Evolutionary conservation across 2,888 invertebrate genomes (phyloP), one percentile per base, ranked within the genome.

Genomic region (Andrena chrysosceles): DNA sequence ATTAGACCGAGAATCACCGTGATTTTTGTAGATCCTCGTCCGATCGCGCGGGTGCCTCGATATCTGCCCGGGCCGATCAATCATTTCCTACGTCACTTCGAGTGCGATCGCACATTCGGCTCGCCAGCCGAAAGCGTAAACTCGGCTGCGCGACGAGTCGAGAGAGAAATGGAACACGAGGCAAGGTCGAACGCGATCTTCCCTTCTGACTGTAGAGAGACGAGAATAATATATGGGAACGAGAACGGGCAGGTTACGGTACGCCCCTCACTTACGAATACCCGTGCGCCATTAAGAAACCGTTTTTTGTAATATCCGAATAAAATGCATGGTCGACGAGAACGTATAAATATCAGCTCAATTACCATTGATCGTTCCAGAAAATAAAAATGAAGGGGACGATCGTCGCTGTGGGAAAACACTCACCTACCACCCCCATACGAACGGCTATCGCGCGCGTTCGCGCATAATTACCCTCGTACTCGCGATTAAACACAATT

Each of bases 291-390:
- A 90, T 89, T 88, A 90, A 81, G 48, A 91, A 89, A 91, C 89
- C 91, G 77, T 84, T 92, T 92, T 92, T 93, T 93, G 92, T 93
- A 92, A 92, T 91, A 92, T 90, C 91, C 91, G 90, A 92, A 92
- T 92, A 92, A 92, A 92, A 89, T 92, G 89, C 91, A 92, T 92
- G 91, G 90, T 89, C 91, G 89, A 92, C 81, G 78, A 87, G 71
- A 85, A 85, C 78, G 74, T 87, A 87, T 29, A 73, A 71, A 84
- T 84, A 80, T 76, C 79, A 73, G 79, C 76, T 84, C 75, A 83
- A 78, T 76, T 70, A 79, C 59, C 79, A 84, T 60, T 70, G 69
- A 75, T 69, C 79, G 72, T 83, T 64, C 71, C 80, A 67, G 20
- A 62, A n/a, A 10, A 54, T 26, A 10, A 23, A 42, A 3, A 4